Evolutionary conservation across 1,140 invertebrate genomes (phyloP), one percentile per base, ranked within the genome.

Genomic region (Bombyx mandarina): DNA sequence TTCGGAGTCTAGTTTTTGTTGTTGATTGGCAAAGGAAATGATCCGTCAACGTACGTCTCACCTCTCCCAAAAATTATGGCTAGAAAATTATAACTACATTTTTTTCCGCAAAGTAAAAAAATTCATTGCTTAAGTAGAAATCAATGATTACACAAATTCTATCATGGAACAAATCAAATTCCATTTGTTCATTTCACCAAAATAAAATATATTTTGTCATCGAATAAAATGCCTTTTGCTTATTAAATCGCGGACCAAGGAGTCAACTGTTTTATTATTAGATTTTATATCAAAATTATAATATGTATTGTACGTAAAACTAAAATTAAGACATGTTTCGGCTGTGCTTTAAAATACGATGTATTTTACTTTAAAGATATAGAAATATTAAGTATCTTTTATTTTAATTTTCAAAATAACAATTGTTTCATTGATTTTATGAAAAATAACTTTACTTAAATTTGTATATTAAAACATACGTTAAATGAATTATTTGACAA

Each of bases 221-320:
- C 65, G 65, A 76, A 58, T 70, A 56, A 65, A 61, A 67, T 76
- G 79, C 78, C 78, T 82, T 79, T 78, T 79, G 81, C 82, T 86
- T 84, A 54, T 71, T 75, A 75, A 75, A 73, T n/a, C 73, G 83
- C 71, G 83, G 83, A 86, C 83, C 83, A 86, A 86, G 43, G 77
- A 73, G 79, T 83, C 81, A 80, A 84, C 74, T 75, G 76, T 82
- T 82, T 73, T 71, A 63, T 75, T 67, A 50, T 67, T 73, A 70
- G 65, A 71, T 70, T 71, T 78, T 69, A 67, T 71, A 67, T 66
- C 56, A 58, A 68, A 74, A 69, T 51, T 81, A 72, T 75, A 73
- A 73, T 82, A 75, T 82, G 75, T 71, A 76, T 78, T 64, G 58
- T 66, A 75, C 43, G 47, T 56, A 61, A 61, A 62, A 44, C 52